A percentile compares a stretch with the other conserved stretches of the same genome.
Conservation (phyloP, 2,113 vertebrate genomes). For the Oplegnathus fasciatus region DNA sequence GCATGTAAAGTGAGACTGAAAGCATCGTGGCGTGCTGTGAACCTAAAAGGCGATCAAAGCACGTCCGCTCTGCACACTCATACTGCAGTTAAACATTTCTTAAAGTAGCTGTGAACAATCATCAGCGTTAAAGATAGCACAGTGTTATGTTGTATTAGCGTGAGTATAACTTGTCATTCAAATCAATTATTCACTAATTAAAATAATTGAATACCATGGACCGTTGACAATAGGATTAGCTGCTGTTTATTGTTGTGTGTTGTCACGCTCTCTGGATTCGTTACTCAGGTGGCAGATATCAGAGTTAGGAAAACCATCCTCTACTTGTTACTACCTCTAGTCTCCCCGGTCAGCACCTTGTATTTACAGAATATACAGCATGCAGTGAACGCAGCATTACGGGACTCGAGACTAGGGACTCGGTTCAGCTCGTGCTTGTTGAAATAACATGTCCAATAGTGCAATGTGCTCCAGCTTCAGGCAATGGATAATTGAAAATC, state of each 20-base stretch:
- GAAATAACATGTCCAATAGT: constrained; percentile 54
- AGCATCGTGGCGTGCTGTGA: background rate
- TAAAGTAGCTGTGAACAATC: constrained; percentile 13
- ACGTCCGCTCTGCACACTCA: background rate
- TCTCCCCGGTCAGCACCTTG: constrained; percentile 37
- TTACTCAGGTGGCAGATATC: constrained; percentile 60
- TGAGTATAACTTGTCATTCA: constrained; percentile 35
- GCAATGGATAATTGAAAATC: constrained; percentile 66
- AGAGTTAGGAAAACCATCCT: constrained; percentile 37
- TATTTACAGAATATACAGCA: constrained; percentile 52
- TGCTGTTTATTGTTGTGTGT: constrained; percentile 36
- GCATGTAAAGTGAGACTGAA: background rate
- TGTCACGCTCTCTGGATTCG: constrained; percentile 42
- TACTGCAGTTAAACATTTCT: background rate
- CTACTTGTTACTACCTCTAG: constrained; percentile 41
- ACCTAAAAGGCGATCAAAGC: background rate
- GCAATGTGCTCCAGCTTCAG: constrained; percentile 27
- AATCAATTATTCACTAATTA: constrained; percentile 58
- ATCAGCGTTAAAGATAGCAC: constrained; percentile 12
- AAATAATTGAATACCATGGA: constrained; percentile 46
- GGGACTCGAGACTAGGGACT: too few species aligned
- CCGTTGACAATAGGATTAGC: constrained; percentile 41
- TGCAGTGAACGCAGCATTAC: constrained; percentile 38
- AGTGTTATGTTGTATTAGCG: constrained; percentile 17
- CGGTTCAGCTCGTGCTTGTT: constrained; percentile 40